phyloP scores from a whole-genome alignment of 2,113 vertebrate species.

The Andinoacara biseriatus region DNA sequence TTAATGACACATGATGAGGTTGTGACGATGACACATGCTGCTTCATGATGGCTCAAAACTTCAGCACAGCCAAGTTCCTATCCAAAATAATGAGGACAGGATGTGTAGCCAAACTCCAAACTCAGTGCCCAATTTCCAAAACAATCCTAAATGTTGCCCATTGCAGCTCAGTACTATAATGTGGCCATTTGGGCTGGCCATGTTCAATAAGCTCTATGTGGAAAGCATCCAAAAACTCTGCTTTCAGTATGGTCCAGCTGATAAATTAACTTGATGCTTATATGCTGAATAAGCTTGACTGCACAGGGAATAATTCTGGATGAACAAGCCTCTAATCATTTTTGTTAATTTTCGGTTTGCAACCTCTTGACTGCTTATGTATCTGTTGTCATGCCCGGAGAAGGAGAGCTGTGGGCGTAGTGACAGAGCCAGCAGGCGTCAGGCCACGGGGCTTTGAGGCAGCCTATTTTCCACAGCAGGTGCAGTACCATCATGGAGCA shows the following conservation, averaged over 20 bases:
- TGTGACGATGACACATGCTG: constrained; percentile 39
- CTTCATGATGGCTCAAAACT: constrained; percentile 36
- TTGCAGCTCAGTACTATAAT: constrained; percentile 30
- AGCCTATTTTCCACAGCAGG: constrained; percentile 73
- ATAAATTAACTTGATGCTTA: constrained; percentile 18
- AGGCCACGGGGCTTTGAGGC: constrained; percentile 37
- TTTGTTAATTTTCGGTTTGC: constrained; percentile 16
- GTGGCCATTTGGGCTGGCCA: background rate
- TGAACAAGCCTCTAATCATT: constrained; percentile 35
- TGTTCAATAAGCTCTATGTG: constrained; percentile 3
- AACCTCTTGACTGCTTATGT: constrained; percentile 35
- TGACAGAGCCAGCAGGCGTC: constrained; percentile 38
- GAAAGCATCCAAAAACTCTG: constrained; percentile 26
- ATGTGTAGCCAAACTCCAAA: constrained; percentile 46
- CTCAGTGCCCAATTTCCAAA: constrained; percentile 56
- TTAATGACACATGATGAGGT: constrained; percentile 26
- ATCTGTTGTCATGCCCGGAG: constrained; percentile 39
- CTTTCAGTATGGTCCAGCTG: constrained; percentile 33
- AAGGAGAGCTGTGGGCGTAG: constrained; percentile 5
- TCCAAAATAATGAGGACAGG: constrained; percentile 41
- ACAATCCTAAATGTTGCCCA: constrained; percentile 40
- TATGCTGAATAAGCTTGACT: constrained; percentile 14
- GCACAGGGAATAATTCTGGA: constrained; percentile 6
- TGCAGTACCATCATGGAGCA: constrained; percentile 53
- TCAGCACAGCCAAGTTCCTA: constrained; percentile 37